Percentiles rank a stretch among this genome's conserved stretches.
These are phyloP conservation scores for Zygogramma bicolorata DNA, from an alignment of 2,888 invertebrate genomes.

Conservation along the genomic window DNA sequence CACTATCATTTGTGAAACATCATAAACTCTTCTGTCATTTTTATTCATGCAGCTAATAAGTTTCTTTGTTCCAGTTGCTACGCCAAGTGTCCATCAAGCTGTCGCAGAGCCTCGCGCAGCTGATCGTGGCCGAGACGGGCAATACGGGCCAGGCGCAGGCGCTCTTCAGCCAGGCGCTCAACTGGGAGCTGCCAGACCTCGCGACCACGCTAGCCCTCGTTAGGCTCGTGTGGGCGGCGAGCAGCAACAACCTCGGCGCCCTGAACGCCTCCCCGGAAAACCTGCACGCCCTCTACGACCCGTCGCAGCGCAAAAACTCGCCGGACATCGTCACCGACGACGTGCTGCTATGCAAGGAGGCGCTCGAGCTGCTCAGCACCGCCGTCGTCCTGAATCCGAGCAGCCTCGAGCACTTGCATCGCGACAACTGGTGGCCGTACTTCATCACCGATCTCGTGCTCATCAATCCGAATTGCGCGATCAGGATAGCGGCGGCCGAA, in stretches of 20 bases:
- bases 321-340: slow-evolving; percentile 63
- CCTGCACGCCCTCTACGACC: slow-evolving; percentile 76
- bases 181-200: slow-evolving; percentile 80
- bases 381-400: slow-evolving; percentile 91
- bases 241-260: slow-evolving; percentile 75
- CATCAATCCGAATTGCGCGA: slow-evolving; percentile 80
- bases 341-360: slow-evolving; percentile 80
- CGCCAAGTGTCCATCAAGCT: slow-evolving; percentile 87
- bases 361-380: slow-evolving; percentile 91
- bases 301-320: slow-evolving; percentile 71
- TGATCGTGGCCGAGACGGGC: slow-evolving; percentile 62
- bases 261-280: slow-evolving; percentile 72
- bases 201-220: slow-evolving; percentile 81
- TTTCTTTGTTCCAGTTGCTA: no score
- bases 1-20: no score
- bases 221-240: slow-evolving; percentile 83
- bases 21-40: no score
- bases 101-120: slow-evolving; percentile 83
- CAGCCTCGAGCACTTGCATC: slow-evolving; percentile 83
- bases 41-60: no score
- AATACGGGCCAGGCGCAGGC: slow-evolving; percentile 62
- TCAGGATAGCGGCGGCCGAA: slow-evolving; percentile 84
- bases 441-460: slow-evolving; percentile 91
- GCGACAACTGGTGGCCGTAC: slow-evolving; percentile 88
- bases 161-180: slow-evolving; percentile 73